phyloP scores from a whole-genome alignment of 37 sponge, comb jelly and placozoan genomes.

The Lycopodina hypogea region DNA sequence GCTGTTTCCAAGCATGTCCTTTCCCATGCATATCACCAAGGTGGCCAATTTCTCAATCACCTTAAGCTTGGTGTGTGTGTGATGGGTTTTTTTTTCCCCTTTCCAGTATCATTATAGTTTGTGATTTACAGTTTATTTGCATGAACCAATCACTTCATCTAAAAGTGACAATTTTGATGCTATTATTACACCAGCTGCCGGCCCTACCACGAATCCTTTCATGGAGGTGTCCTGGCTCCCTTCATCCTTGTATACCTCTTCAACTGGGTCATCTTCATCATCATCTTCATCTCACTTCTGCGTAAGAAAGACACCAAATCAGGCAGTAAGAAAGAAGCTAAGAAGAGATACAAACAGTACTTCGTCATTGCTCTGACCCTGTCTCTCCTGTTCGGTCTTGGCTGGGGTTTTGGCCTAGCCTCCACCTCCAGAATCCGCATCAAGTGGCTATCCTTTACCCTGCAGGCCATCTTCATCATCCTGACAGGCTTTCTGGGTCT shows the following conservation, averaged over 20 bases:
- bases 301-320: background rate
- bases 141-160: too few species aligned
- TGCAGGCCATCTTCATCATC: slow-evolving; percentile 35
- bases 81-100: too few species aligned
- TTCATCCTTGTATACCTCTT: slow-evolving; percentile 1
- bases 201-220: background rate
- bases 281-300: background rate
- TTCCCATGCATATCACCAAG: too few species aligned
- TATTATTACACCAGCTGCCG: slow-evolving; percentile 12
- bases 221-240: slow-evolving; percentile 4
- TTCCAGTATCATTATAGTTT: too few species aligned
- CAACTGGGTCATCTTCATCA: slow-evolving; percentile 12
- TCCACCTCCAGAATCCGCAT: background rate
- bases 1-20: too few species aligned
- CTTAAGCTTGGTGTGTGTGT: too few species aligned
- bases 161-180: too few species aligned
- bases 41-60: too few species aligned
- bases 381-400: slow-evolving; percentile 15
- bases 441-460: background rate
- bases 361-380: slow-evolving; percentile 8
- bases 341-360: slow-evolving; percentile 1
- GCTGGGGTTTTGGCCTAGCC: slow-evolving; percentile 24
- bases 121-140: too few species aligned
- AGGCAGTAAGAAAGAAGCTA: background rate
- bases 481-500: slow-evolving; percentile 37